These are phyloP conservation scores for Lucilia sericata DNA, from an alignment of 1,140 invertebrate species.

Conservation along the genomic window DNA sequence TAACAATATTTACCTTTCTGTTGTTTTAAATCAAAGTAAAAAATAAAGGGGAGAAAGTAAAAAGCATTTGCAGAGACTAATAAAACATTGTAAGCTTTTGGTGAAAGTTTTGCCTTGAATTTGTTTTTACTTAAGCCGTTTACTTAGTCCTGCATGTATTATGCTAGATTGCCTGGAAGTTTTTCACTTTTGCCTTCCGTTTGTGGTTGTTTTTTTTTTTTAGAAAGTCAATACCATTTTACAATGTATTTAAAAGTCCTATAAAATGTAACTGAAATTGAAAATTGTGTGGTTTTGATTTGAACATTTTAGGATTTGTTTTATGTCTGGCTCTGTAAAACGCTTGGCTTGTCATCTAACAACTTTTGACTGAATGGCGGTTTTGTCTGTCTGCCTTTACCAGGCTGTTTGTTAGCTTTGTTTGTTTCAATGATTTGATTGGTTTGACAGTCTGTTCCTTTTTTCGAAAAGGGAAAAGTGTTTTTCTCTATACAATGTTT, in stretches of 20 bases:
- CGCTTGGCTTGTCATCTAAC: background rate
- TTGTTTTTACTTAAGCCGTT: background rate
- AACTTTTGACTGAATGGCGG: background rate
- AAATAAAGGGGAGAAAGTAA: too few species aligned
- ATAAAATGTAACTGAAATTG: too few species aligned
- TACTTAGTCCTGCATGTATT: background rate
- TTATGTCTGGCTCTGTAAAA: background rate
- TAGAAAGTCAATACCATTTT: background rate
- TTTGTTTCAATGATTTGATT: background rate
- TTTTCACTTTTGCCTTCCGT: background rate
- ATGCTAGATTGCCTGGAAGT: background rate
- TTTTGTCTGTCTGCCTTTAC: background rate
- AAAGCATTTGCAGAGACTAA: too few species aligned
- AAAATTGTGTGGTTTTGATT: background rate
- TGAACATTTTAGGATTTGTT: background rate
- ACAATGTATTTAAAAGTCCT: background rate
- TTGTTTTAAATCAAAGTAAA: too few species aligned
- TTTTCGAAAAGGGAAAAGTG: background rate
- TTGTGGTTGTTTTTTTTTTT: background rate
- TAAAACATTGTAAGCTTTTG: too few species aligned
- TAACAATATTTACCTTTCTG: too few species aligned
- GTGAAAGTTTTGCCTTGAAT: too few species aligned
- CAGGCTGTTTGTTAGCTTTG: too few species aligned
- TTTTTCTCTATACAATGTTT: background rate
- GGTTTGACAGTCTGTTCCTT: background rate